Base-by-base conservation (phyloP, 2,797 vertebrate species). In the Lutjanus argentimaculatus region DNA sequence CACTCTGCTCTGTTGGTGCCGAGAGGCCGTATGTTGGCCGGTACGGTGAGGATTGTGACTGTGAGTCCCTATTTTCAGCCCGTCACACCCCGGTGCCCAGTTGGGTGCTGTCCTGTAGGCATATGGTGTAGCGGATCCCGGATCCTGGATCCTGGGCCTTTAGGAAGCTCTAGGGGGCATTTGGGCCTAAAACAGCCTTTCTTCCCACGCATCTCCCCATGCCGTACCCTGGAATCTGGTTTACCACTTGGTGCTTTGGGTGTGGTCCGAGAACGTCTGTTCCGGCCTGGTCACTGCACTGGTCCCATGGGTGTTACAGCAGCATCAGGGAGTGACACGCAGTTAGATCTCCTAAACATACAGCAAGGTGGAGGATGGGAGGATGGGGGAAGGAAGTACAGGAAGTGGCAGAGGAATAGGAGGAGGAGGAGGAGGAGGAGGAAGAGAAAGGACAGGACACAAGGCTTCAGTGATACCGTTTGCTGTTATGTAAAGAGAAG, bases 401-500 rank as follows among this genome's bases (percentile, higher is more conserved):
- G 88, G 90, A 91, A 85, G 83, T 82, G 63, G 80, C 78, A 89
- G 59, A 77, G 84, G 77, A 85, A 82, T 75, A 82, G 72, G 73
- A 83, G 82, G 86, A 75, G 75, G 80, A 80, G 79, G 82, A 78
- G 83, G 84, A 79, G 79, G 86, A 81, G 75, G 84, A 77, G 77
- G 77, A 88, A 66, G 77, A 86, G 78, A 83, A 77, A 91, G 88
- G 82, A 91, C 90, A 86, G 91, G 85, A 93, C 85, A 92, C 85
- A 69, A 79, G 75, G 89, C 85, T 80, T 90, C 69, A 85, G 87
- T 88, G 89, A 88, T 89, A 88, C 85, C 83, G 89, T 90, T 90
- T 84, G 85, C 86, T 90, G 88, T 96, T 96, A 95, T 93, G 94
- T 95, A 96, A 96, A 95, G 88, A 94, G 92, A 94, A 93, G 92